These are phyloP conservation scores for Lypha dubia DNA, from an alignment of 2,888 invertebrate genomes.

Conservation along the genomic window DNA sequence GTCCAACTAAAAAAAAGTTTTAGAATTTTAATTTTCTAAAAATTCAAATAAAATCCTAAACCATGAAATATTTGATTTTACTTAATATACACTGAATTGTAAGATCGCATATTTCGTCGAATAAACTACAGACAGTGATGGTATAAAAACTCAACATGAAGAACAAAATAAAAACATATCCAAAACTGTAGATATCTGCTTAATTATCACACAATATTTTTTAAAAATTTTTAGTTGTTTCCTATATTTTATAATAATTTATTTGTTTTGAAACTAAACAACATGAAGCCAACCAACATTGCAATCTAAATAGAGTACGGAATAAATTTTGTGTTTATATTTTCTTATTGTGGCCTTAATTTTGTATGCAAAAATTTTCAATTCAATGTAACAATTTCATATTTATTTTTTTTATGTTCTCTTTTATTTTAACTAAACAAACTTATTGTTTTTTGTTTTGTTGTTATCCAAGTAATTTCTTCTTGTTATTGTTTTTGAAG, in stretches of 20 bases:
- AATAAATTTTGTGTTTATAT: background rate
- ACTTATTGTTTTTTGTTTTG: constrained; percentile 4
- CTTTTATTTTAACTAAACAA: constrained; percentile 6
- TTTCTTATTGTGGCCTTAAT: constrained; percentile 8
- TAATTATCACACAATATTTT: background rate
- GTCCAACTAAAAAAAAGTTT: too few species aligned
- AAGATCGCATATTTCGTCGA: too few species aligned
- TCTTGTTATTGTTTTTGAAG: too few species aligned
- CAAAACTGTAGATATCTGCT: too few species aligned
- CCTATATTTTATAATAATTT: background rate
- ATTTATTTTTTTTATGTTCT: constrained; percentile 24
- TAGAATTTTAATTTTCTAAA: too few species aligned
- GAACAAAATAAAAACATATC: too few species aligned
- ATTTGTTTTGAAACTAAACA: constrained; percentile 10
- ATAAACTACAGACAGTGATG: too few species aligned
- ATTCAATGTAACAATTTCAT: constrained; percentile 14
- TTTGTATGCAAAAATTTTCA: constrained; percentile 12
- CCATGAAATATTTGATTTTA: too few species aligned
- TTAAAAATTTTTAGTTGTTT: background rate
- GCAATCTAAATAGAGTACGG: background rate
- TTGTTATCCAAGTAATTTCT: constrained; percentile 40
- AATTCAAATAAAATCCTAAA: too few species aligned
- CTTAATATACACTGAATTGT: too few species aligned
- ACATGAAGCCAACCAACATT: background rate
- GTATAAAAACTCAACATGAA: too few species aligned